These are phyloP conservation scores for Stegodyphus mimosarum DNA, from an alignment of 1,140 invertebrate genomes.

Conservation along the genomic window DNA sequence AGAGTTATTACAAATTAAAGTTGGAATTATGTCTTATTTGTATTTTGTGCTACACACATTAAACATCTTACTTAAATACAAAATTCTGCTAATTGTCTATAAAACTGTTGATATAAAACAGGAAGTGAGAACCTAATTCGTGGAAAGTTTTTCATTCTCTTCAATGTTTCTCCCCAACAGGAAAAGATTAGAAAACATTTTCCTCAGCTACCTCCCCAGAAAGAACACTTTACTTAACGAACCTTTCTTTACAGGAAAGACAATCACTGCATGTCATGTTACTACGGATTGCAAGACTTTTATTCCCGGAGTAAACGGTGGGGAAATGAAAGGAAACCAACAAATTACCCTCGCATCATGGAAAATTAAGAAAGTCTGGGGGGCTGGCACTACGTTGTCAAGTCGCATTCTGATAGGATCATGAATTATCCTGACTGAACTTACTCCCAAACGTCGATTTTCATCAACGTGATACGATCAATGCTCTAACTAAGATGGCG, in stretches of 20 bases:
- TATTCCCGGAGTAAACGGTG: not conserved
- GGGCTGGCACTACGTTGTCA: conserved; percentile 3
- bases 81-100: no score
- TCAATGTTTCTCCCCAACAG: not conserved
- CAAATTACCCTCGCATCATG: conserved; percentile 30
- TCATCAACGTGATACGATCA: not conserved
- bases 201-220: not conserved
- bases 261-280: not conserved
- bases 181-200: not conserved
- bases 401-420: conserved; percentile 21
- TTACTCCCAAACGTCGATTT: conserved; percentile 30
- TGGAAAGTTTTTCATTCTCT: not conserved
- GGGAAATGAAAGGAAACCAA: conserved; percentile 18
- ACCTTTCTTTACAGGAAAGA: not conserved
- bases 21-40: no score
- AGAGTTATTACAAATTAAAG: no score
- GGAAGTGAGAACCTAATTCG: not conserved
- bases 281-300: not conserved
- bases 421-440: conserved; percentile 38
- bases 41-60: no score
- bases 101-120: no score
- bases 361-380: conserved; percentile 45
- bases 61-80: no score
- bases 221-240: not conserved
- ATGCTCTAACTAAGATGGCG: no score